These are phyloP conservation scores for Morone chrysops DNA, from an alignment of 2,113 vertebrate species.

Conservation along the genomic window DNA sequence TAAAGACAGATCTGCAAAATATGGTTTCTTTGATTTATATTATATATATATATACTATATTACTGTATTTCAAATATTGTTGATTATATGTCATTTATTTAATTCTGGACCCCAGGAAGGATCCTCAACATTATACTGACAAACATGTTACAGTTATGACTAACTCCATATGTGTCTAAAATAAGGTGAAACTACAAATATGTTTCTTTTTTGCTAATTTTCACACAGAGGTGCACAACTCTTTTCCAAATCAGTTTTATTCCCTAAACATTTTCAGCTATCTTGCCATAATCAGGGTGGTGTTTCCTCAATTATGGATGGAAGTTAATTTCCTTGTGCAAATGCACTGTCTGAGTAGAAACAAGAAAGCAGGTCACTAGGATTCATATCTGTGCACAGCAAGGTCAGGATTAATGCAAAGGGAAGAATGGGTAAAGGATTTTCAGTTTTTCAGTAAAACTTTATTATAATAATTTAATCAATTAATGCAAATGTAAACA, in stretches of 20 bases:
- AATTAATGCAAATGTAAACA: background rate
- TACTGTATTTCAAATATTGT: background rate
- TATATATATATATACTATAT: too few species aligned
- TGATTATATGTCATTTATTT: background rate
- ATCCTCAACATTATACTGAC: background rate
- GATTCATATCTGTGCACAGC: background rate
- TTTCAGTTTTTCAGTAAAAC: background rate
- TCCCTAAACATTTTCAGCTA: background rate
- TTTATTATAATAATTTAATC: too few species aligned
- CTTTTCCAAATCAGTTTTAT: background rate
- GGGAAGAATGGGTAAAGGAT: background rate
- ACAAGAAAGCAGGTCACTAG: background rate
- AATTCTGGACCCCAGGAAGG: background rate
- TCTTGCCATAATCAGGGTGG: conserved; percentile 44
- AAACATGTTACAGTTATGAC: background rate
- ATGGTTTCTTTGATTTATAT: too few species aligned
- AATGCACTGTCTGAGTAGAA: background rate
- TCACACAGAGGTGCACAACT: background rate
- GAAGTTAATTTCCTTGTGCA: conserved; percentile 28
- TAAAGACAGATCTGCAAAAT: too few species aligned
- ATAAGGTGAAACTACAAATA: background rate
- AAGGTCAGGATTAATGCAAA: background rate
- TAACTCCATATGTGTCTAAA: background rate
- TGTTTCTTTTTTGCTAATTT: background rate
- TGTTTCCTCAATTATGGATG: conserved; percentile 41